phyloP scores from a whole-genome alignment of 1,140 invertebrate genomes.

The Wasmannia auropunctata region DNA sequence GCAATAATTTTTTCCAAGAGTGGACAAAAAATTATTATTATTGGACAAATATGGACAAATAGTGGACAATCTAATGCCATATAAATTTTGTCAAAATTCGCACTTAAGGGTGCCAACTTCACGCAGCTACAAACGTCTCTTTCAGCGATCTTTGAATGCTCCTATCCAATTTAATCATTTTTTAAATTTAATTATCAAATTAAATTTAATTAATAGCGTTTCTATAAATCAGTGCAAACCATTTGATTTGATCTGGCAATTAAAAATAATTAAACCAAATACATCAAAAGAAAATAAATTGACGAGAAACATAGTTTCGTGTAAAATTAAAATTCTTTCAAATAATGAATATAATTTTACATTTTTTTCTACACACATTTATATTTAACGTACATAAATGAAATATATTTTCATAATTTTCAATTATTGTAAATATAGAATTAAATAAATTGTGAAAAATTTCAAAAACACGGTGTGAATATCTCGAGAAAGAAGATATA shows the following conservation, averaged over 20 bases:
- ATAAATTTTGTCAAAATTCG: too few relatives aligned
- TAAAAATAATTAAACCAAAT: not conserved
- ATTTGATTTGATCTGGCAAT: not conserved
- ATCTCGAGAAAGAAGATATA: not conserved
- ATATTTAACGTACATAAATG: not conserved
- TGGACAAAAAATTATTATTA: too few relatives aligned
- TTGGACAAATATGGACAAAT: too few relatives aligned
- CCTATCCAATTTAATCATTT: not conserved
- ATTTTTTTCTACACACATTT: not conserved
- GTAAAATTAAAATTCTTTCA: not conserved
- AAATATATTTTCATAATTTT: not conserved
- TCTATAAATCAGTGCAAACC: not conserved
- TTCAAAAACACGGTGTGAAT: not conserved
- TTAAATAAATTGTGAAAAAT: not conserved
- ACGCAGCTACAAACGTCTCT: too few relatives aligned
- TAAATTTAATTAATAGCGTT: not conserved
- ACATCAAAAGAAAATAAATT: not conserved
- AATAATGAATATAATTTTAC: not conserved
- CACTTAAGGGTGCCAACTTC: too few relatives aligned
- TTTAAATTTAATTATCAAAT: not conserved
- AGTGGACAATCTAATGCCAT: too few relatives aligned
- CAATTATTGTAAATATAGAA: not conserved
- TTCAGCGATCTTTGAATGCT: not conserved
- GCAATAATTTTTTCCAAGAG: too few relatives aligned
- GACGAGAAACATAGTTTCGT: not conserved